These are phyloP conservation scores for Xylota segnis DNA, from an alignment of 2,888 invertebrate genomes.

Conservation along the genomic window DNA sequence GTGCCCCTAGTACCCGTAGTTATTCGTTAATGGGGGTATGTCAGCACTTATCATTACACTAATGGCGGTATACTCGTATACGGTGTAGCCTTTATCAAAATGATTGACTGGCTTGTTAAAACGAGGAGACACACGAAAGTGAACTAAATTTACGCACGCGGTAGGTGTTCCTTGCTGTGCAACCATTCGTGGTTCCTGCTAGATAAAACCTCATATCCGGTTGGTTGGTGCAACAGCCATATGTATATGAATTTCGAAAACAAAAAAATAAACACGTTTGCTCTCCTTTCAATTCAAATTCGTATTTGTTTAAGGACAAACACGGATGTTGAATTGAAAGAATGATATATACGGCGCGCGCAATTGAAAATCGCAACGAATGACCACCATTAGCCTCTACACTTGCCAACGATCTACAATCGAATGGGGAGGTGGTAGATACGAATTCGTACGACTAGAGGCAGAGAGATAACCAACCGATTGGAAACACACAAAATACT, in stretches of 20 bases:
- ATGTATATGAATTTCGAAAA: too few species aligned
- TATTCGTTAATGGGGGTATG: conserved; percentile 40
- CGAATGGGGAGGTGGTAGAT: conserved; percentile 54
- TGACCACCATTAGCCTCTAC: conserved; percentile 60
- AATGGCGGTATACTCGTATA: conserved; percentile 37
- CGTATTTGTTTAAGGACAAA: conserved; percentile 51
- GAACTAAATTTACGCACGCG: conserved; percentile 50
- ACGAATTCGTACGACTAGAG: conserved; percentile 5
- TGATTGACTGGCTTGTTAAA: conserved; percentile 59
- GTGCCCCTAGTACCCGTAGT: conserved; percentile 26
- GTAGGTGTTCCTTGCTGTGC: conserved; percentile 53
- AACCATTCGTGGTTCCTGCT: conserved; percentile 40
- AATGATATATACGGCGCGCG: conserved; percentile 29
- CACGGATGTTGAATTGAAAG: conserved; percentile 47
- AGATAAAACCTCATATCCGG: conserved; percentile 71
- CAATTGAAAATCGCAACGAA: conserved; percentile 50
- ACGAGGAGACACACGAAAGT: conserved; percentile 31
- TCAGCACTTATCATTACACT: conserved; percentile 59
- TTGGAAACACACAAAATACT: conserved; percentile 25
- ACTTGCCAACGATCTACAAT: conserved; percentile 69
- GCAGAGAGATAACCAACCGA: conserved; percentile 48
- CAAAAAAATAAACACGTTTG: conserved; percentile 54
- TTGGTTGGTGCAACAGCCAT: conserved; percentile 35
- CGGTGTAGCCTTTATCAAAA: conserved; percentile 62
- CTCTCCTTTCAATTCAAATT: conserved; percentile 41